Conservation (phyloP, 2,797 vertebrate genomes). For the Falco cherrug region DNA sequence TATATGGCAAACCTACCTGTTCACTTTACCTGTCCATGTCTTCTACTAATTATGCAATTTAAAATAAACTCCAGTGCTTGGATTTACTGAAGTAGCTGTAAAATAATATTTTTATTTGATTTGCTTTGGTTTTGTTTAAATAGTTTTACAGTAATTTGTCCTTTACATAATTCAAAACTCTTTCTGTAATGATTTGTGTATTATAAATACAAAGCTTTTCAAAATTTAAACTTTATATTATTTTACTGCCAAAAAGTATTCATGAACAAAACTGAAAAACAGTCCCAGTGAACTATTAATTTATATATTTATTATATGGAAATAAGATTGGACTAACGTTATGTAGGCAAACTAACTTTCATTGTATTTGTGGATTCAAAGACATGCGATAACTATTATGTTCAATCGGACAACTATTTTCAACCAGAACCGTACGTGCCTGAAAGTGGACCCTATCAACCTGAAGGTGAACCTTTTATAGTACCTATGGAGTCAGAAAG, state of each 20-base stretch:
- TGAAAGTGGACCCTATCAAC: conserved; percentile 86
- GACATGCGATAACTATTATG: conserved; percentile 77
- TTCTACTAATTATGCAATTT: conserved; percentile 35
- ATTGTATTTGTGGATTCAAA: conserved; percentile 78
- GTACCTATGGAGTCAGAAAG: conserved; percentile 84
- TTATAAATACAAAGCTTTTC: conserved; percentile 50
- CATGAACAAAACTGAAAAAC: conserved; percentile 25
- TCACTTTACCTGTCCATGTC: conserved; percentile 27
- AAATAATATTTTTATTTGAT: conserved; percentile 55
- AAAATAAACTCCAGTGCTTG: conserved; percentile 59
- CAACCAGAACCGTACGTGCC: conserved; percentile 87
- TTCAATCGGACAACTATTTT: conserved; percentile 93
- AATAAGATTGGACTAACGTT: conserved; percentile 50
- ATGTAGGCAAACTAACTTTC: conserved; percentile 54
- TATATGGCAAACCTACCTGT: conserved; percentile 29
- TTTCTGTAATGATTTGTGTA: conserved; percentile 58
- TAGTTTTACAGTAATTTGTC: neutral
- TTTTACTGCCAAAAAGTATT: conserved; percentile 48
- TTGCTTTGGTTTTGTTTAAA: neutral
- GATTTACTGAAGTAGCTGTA: conserved; percentile 52
- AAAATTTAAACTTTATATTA: conserved; percentile 15
- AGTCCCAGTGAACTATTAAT: conserved; percentile 32
- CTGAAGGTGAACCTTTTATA: conserved; percentile 84
- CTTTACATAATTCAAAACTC: conserved; percentile 48
- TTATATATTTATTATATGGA: conserved; percentile 66